Evolutionary conservation across 2,888 invertebrate genomes (phyloP).

Genomic region (Panorpa germanica): DNA sequence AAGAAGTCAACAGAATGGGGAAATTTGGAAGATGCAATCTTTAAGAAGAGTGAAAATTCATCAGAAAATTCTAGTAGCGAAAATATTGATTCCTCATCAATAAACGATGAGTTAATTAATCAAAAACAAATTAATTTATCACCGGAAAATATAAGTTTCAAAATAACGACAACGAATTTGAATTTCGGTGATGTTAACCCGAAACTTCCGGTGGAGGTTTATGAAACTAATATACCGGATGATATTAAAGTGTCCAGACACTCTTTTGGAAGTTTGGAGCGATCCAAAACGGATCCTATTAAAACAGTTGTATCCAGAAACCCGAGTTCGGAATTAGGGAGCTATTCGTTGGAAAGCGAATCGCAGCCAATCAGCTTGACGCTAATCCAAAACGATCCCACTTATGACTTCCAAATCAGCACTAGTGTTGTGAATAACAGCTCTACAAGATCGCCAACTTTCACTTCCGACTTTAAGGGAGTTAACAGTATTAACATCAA

Average conservation of each 20-base stretch:
- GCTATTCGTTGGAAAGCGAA: neutral
- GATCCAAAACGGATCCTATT: conserved; percentile 32
- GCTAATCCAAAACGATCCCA: conserved; percentile 3
- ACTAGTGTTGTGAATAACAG: conserved; percentile 1
- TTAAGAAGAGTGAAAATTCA: conserved; percentile 24
- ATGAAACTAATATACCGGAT: conserved; percentile 40
- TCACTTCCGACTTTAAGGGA: conserved; percentile 11
- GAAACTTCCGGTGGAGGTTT: conserved; percentile 16
- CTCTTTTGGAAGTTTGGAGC: conserved; percentile 38
- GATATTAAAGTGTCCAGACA: conserved; percentile 42
- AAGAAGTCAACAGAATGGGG: conserved; percentile 63
- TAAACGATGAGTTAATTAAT: conserved; percentile 12
- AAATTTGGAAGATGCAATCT: conserved; percentile 55
- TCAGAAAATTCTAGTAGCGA: conserved; percentile 11
- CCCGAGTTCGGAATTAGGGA: neutral
- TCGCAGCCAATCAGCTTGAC: conserved; percentile 11
- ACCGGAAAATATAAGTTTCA: conserved; percentile 11
- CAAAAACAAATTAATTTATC: conserved; percentile 16
- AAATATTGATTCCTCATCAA: conserved; percentile 10
- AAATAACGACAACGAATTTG: conserved; percentile 10
- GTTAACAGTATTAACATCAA: conserved; percentile 12
- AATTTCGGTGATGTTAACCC: conserved; percentile 12
- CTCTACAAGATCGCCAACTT: conserved; percentile 11
- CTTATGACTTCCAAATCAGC: too few relatives aligned
- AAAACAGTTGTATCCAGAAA: conserved; percentile 5